Conservation (phyloP, 2,113 vertebrate genomes). For the Pterocles burchelli region DNA sequence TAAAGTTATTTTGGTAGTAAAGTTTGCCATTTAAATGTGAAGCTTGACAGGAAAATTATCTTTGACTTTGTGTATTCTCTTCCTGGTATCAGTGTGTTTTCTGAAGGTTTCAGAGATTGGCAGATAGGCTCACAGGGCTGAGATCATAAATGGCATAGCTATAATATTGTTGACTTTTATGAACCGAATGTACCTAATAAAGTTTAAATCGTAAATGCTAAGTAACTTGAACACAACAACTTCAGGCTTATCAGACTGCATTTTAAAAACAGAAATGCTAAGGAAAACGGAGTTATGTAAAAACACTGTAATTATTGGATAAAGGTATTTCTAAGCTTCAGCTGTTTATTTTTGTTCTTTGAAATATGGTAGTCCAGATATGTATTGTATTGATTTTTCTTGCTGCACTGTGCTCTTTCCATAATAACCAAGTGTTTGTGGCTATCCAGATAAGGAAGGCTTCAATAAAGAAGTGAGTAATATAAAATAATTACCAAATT, state of each 20-base stretch:
- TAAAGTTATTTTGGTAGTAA: neutral
- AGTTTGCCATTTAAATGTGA: neutral
- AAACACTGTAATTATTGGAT: neutral
- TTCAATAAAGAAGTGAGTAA: neutral
- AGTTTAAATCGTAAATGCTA: neutral
- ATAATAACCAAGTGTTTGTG: neutral
- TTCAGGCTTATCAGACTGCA: neutral
- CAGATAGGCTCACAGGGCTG: neutral
- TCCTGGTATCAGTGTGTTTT: neutral
- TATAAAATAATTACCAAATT: neutral
- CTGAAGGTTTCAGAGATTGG: neutral
- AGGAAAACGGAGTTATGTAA: neutral
- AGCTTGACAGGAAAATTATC: neutral
- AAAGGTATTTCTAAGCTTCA: neutral
- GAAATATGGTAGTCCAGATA: neutral
- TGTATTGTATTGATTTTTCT: neutral
- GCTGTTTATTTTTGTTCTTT: slow-evolving; percentile 23
- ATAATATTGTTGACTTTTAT: neutral
- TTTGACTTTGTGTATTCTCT: neutral
- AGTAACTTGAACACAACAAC: neutral
- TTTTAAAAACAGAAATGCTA: neutral
- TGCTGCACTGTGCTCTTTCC: neutral
- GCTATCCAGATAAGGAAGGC: neutral
- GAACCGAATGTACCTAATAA: neutral
- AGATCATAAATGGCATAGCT: neutral